A percentile compares a stretch with the other conserved stretches of the same genome.
Evolutionary conservation across 2,888 invertebrate genomes (phyloP).

Genomic region (Diploptera punctata): DNA sequence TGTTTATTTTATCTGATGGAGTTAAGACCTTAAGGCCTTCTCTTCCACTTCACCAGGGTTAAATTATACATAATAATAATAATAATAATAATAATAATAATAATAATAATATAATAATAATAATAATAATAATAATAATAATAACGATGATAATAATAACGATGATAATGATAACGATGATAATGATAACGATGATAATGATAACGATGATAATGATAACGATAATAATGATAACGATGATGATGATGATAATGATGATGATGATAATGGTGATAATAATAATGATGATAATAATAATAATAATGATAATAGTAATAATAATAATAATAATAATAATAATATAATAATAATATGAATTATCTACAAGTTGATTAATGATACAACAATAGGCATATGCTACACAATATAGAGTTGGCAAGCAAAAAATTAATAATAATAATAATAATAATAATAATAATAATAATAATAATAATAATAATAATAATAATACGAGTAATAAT

Average conservation of each 20-base stretch:
- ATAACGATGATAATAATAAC: neutral
- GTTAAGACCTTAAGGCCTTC: too few species aligned
- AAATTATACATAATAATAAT: too few species aligned
- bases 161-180: neutral
- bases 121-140: neutral
- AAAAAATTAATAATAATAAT: neutral
- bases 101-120: neutral
- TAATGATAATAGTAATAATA: constrained; percentile 1
- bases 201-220: neutral
- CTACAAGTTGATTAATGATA: too few species aligned
- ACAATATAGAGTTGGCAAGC: neutral
- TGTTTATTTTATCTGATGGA: too few species aligned
- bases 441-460: neutral
- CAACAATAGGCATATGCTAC: neutral
- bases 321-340: too few species aligned
- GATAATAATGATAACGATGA: neutral
- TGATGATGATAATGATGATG: neutral
- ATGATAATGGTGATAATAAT: neutral
- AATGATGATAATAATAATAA: neutral
- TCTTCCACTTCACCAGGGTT: too few species aligned
- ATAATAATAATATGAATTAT: neutral
- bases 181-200: neutral
- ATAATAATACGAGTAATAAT: too few species aligned
- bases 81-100: neutral
- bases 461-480: too few species aligned